A percentile compares a stretch with the other conserved stretches of the same genome.
Conservation (phyloP, 2,888 invertebrate genomes). For the Nasonovia ribisnigri region DNA sequence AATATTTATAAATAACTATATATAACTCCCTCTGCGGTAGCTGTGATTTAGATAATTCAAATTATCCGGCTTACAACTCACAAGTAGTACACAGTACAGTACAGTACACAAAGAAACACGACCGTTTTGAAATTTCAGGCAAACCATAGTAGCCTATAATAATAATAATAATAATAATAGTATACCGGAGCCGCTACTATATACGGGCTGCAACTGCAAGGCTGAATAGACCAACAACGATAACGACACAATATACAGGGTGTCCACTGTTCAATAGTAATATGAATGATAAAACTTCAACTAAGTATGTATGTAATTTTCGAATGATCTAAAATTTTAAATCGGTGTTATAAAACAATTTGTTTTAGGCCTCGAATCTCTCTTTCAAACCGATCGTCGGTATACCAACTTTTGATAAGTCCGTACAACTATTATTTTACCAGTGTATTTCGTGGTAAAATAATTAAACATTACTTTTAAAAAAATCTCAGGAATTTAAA, state of each 20-base stretch:
- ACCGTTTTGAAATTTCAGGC: neutral
- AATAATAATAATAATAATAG: constrained; percentile 2
- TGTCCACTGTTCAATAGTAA: neutral
- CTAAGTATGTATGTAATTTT: neutral
- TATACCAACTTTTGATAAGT: neutral
- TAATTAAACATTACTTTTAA: neutral
- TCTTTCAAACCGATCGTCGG: neutral
- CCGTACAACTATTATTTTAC: neutral
- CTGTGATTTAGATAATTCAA: neutral
- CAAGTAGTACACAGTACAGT: too few relatives aligned
- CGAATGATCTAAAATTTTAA: neutral
- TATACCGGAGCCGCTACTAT: neutral
- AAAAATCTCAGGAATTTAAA: neutral
- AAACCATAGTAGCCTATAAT: neutral
- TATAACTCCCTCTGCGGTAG: neutral
- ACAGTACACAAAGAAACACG: neutral
- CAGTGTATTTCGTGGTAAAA: neutral
- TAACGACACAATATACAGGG: neutral
- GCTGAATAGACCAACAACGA: neutral
- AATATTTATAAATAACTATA: neutral
- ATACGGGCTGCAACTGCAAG: neutral
- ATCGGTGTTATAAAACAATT: neutral
- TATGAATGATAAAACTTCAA: neutral
- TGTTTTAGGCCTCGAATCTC: too few relatives aligned
- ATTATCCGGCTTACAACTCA: neutral